Base-by-base conservation (phyloP, 2,797 vertebrate species). In the Macropodus opercularis region DNA sequence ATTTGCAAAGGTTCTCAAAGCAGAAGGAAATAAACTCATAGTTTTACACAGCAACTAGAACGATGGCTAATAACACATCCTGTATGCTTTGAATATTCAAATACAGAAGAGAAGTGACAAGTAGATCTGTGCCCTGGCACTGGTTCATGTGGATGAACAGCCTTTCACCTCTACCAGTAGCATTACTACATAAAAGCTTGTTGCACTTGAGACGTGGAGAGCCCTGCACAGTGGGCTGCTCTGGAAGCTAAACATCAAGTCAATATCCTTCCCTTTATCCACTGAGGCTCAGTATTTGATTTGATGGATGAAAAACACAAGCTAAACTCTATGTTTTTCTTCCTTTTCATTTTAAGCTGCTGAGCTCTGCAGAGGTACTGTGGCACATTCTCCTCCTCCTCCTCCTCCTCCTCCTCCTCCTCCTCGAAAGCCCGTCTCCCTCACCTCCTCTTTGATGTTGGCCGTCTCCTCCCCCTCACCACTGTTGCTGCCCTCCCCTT, bases 371-470 rank as follows among this genome's bases (percentile, higher is more conserved):
- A 74, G 83, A 65, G 72, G 80, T 72, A 68, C 75, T 84, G 72
- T 79, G 80, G 81, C 77, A 84, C 83, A 85, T 85, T 89, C 81
- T 88, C 83, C 78, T 81, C 79, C 82, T 86, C 57, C 76, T 80
- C 73, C n/a, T n/a, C n/a, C n/a, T n/a, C n/a, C 80, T 75, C 63
- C 56, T 61, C 54, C 73, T 66, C 66, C 75, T 83, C 85, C 69
- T 81, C 66, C n/a, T 82, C 86, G 86, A 80, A 78, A 86, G 76
- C 60, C 63, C 1, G 53, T 78, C 82, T 86, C 79, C 79, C 88
- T 92, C 87, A 91, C 91, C 90, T 92, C 91, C 90, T 89, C 90
- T 90, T 91, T 91, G 88, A 92, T 92, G 88, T 87, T 83, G 79
- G 85, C 64, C 27, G 84, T 86, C 85, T 92, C 91, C 87, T 91